Conservation (phyloP, 2,797 vertebrate genomes). For the Myioborus miniatus region DNA sequence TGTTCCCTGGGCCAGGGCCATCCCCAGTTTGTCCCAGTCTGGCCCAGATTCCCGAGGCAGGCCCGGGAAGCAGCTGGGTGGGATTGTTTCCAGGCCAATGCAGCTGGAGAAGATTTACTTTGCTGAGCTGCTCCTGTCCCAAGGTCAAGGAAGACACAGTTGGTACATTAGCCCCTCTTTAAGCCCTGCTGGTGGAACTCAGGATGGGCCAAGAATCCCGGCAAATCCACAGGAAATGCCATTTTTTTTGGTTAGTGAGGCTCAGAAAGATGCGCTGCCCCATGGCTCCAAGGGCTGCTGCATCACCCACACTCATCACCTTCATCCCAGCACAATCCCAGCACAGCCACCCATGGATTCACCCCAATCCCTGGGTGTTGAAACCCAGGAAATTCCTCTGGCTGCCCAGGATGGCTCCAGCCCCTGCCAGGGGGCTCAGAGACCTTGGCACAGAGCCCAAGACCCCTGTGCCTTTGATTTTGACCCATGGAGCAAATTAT, state of each 20-base stretch:
- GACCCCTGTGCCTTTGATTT: no score
- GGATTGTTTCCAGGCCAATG: neutral
- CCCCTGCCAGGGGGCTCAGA: no score
- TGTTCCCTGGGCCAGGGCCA: neutral
- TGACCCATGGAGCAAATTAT: no score
- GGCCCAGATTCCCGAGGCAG: neutral
- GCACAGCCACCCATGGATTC: rapidly evolving
- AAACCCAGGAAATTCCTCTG: no score
- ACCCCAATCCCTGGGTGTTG: neutral
- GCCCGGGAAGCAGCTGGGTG: neutral
- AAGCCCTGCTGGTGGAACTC: neutral
- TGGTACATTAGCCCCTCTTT: neutral
- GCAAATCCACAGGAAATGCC: neutral
- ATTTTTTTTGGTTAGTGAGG: rapidly evolving
- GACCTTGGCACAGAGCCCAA: no score
- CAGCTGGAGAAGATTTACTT: slow-evolving; percentile 36
- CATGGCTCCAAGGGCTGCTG: neutral
- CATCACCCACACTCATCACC: neutral
- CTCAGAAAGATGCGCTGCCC: rapidly evolving
- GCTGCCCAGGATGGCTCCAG: no score
- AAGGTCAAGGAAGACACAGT: neutral
- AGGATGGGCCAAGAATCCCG: neutral
- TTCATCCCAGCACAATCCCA: neutral
- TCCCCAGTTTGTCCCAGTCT: neutral
- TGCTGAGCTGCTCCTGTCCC: neutral